Conservation (phyloP, 2,888 invertebrate species). For the Eueremaeus valkanovi region DNA sequence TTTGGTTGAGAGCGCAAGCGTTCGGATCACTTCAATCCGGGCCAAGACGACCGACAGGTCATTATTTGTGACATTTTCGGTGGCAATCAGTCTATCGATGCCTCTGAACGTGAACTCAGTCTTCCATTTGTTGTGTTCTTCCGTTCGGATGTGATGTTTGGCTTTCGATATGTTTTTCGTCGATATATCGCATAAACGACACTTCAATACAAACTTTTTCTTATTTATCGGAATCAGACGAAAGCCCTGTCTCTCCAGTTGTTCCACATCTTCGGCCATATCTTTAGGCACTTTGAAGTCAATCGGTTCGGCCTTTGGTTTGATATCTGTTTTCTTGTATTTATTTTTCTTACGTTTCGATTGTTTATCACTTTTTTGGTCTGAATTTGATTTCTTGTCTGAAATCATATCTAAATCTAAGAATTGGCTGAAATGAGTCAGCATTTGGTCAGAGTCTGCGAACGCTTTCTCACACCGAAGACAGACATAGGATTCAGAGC, state of each 20-base stretch:
- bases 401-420: neutral
- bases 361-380: neutral
- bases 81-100: slow-evolving; percentile 2
- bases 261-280: neutral
- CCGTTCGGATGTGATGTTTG: neutral
- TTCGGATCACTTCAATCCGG: neutral
- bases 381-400: neutral
- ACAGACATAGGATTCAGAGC: neutral
- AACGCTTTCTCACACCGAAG: neutral
- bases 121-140: slow-evolving; percentile 9
- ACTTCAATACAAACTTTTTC: neutral
- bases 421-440: neutral
- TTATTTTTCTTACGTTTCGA: neutral
- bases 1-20: neutral
- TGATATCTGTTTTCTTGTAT: neutral
- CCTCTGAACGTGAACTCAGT: slow-evolving; percentile 1
- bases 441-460: neutral
- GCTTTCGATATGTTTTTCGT: neutral
- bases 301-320: neutral
- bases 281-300: neutral
- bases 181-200: neutral
- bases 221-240: neutral
- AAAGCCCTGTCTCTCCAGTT: neutral
- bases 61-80: neutral
- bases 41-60: neutral